Percentiles rank a stretch among this genome's conserved stretches.
These are phyloP conservation scores for Polyploca ridens DNA, from an alignment of 2,888 invertebrate species.

Conservation along the genomic window DNA sequence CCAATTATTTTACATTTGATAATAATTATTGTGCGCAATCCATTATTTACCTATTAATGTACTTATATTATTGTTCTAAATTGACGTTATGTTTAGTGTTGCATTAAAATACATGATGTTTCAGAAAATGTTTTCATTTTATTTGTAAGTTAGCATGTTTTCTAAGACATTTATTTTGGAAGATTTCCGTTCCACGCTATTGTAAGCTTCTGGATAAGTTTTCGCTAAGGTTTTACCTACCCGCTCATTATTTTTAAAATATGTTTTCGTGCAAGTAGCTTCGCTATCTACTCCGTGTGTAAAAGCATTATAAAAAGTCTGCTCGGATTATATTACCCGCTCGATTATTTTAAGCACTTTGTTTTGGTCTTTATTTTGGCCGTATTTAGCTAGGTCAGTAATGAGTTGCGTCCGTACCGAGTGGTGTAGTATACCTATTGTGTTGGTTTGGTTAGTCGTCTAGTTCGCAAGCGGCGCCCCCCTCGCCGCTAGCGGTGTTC, in stretches of 20 bases:
- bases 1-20: constrained; percentile 65
- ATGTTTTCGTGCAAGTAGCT: constrained; percentile 78
- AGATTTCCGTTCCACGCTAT: constrained; percentile 67
- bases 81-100: constrained; percentile 76
- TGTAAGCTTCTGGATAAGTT: constrained; percentile 44
- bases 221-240: constrained; percentile 40
- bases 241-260: constrained; percentile 39
- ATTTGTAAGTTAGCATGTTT: constrained; percentile 61
- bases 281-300: constrained; percentile 43
- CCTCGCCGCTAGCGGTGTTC: constrained; percentile 71
- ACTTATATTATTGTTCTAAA: constrained; percentile 55
- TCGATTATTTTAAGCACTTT: constrained; percentile 45
- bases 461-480: constrained; percentile 69
- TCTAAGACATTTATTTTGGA: constrained; percentile 81
- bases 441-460: constrained; percentile 81
- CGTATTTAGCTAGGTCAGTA: constrained; percentile 42
- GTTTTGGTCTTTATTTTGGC: constrained; percentile 52
- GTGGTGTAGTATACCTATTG: constrained; percentile 60
- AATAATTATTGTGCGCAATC: constrained; percentile 48
- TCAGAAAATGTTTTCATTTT: constrained; percentile 57
- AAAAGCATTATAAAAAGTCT: constrained; percentile 23
- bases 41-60: constrained; percentile 58
- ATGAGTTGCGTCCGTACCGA: constrained; percentile 51
- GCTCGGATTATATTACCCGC: constrained; percentile 31
- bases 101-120: constrained; percentile 78